Percentiles rank a stretch among this genome's conserved stretches.
Conservation (phyloP, 2,888 invertebrate genomes). For the Pocota personata region DNA sequence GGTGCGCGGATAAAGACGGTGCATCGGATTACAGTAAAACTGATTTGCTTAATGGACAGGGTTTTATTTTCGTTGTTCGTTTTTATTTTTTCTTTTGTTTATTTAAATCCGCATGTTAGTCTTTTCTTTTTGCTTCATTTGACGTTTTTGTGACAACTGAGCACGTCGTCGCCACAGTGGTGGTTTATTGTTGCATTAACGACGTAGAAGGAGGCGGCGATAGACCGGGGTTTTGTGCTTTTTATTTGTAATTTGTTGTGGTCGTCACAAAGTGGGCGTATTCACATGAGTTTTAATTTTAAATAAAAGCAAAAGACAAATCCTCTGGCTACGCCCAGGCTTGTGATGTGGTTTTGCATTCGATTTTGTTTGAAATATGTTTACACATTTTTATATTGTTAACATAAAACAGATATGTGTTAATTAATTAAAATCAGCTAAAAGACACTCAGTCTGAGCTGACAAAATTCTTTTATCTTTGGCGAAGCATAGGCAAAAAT, state of each 20-base stretch:
- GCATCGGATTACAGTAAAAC: constrained; percentile 68
- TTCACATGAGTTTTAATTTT: constrained; percentile 37
- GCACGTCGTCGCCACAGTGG: constrained; percentile 55
- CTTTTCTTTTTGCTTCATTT: constrained; percentile 31
- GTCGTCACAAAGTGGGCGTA: constrained; percentile 60
- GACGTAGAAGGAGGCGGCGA: constrained; percentile 55
- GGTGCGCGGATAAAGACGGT: constrained; percentile 48
- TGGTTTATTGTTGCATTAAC: constrained; percentile 70
- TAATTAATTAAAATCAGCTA: background rate
- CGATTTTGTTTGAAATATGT: background rate
- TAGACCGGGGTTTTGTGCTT: constrained; percentile 21
- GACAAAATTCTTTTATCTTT: background rate
- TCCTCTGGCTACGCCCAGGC: constrained; percentile 42
- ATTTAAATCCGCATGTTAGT: constrained; percentile 38
- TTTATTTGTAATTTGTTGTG: constrained; percentile 42
- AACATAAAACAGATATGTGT: background rate
- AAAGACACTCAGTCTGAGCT: background rate
- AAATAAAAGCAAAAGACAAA: background rate
- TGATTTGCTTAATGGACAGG: constrained; percentile 66
- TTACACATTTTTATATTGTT: background rate
- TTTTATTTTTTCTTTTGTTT: constrained; percentile 36
- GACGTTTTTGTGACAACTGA: constrained; percentile 54
- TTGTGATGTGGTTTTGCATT: background rate
- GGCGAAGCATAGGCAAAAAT: background rate
- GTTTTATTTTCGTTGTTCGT: constrained; percentile 48